Percentiles rank a stretch among this genome's conserved stretches.
Conservation (phyloP, 2,888 invertebrate genomes). For the Julus scanicus region DNA sequence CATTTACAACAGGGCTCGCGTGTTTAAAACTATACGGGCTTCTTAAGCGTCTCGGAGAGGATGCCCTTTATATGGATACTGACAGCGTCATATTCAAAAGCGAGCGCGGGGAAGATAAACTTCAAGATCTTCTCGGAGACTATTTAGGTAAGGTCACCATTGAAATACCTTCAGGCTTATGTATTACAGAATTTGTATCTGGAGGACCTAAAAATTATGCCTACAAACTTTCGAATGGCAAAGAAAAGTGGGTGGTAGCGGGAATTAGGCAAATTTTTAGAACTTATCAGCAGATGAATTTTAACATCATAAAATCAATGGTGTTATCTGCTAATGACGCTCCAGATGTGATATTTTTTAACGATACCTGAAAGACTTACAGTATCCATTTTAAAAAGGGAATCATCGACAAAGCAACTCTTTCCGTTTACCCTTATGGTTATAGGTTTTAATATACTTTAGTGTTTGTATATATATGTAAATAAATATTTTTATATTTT, state of each 20-base stretch:
- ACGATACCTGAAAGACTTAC: neutral
- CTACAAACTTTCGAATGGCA: conserved; percentile 60
- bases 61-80: conserved; percentile 65
- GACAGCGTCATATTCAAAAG: conserved; percentile 63
- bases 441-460: neutral
- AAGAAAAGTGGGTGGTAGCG: conserved; percentile 61
- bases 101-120: conserved; percentile 59
- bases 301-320: conserved; percentile 58
- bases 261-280: conserved; percentile 61
- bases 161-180: conserved; percentile 62
- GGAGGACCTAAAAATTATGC: conserved; percentile 65
- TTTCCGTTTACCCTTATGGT: conserved; percentile 6
- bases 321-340: neutral
- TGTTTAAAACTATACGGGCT: conserved; percentile 63
- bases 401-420: neutral
- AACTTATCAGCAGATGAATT: conserved; percentile 59
- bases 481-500: neutral
- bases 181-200: conserved; percentile 40
- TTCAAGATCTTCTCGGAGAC: conserved; percentile 60
- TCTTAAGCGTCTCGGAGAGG: conserved; percentile 62
- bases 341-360: neutral
- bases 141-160: conserved; percentile 64
- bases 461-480: neutral
- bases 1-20: conserved; percentile 64
- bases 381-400: conserved; percentile 28